These are phyloP conservation scores for Eupithecia centaureata DNA, from an alignment of 2,888 invertebrate species.

Conservation along the genomic window DNA sequence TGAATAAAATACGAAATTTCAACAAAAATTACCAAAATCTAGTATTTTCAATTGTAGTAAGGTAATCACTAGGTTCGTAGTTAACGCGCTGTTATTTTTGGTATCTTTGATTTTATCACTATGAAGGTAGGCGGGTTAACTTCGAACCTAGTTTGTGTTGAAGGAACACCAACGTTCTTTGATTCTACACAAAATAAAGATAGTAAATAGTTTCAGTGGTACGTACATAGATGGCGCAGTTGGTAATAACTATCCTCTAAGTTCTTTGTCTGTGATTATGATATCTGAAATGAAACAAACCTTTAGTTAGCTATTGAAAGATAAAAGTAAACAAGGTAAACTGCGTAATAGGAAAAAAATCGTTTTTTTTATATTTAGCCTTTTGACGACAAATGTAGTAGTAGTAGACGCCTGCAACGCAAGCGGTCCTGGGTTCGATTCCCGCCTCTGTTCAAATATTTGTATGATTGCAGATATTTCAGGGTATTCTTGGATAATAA, in stretches of 20 bases:
- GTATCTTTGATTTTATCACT: background rate
- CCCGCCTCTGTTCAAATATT: too few species aligned
- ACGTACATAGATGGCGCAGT: constrained; percentile 14
- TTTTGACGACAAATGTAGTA: too few species aligned
- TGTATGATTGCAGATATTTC: too few species aligned
- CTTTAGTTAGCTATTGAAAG: too few species aligned
- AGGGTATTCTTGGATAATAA: too few species aligned
- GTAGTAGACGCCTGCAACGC: too few species aligned
- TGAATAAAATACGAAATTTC: too few species aligned
- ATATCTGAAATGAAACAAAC: constrained; percentile 1
- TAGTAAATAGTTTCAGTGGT: background rate
- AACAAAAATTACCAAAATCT: background rate
- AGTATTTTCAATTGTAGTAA: background rate
- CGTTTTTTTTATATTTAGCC: too few species aligned
- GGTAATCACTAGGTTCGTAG: background rate
- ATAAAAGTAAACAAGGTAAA: too few species aligned
- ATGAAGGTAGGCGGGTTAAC: background rate
- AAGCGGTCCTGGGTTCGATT: too few species aligned
- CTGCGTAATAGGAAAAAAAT: too few species aligned
- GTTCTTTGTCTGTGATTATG: background rate
- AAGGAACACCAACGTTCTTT: background rate
- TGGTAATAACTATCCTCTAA: background rate
- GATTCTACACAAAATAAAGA: background rate
- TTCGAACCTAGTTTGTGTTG: background rate
- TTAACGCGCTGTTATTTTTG: background rate